A percentile compares a stretch with the other conserved stretches of the same genome.
phyloP scores from a whole-genome alignment of 2,113 vertebrate species.

The Zosterops hypoxanthus region DNA sequence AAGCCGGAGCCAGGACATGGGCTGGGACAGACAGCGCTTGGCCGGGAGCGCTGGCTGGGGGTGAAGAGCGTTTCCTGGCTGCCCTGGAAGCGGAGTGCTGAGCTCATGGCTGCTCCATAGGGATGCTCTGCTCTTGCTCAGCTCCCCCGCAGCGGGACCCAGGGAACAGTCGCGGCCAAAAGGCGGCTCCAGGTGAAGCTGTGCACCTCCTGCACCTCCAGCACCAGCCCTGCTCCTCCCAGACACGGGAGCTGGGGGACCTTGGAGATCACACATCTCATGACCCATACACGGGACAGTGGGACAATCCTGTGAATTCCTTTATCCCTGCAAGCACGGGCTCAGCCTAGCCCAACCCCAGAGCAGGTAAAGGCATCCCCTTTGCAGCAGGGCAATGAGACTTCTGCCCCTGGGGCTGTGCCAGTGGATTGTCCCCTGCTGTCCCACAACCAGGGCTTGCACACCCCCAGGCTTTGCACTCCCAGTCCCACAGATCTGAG shows the following conservation, averaged over 20 bases:
- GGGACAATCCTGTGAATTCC: neutral
- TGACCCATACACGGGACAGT: fast-evolving
- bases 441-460: neutral
- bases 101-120: neutral
- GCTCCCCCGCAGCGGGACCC: neutral
- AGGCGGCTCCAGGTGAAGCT: neutral
- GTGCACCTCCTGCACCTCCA: neutral
- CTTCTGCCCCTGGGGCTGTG: neutral
- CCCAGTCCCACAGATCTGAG: neutral
- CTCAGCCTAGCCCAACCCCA: neutral
- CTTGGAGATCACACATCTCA: neutral
- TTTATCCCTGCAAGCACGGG: neutral
- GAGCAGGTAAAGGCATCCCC: neutral
- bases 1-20: neutral
- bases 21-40: neutral
- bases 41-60: neutral
- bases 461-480: neutral
- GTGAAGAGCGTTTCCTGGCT: neutral
- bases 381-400: neutral
- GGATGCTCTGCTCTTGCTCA: constrained; percentile 4
- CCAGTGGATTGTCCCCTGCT: neutral
- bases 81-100: neutral
- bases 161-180: fast-evolving
- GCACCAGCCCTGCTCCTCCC: neutral
- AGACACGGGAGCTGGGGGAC: neutral